Percentiles rank a stretch among this genome's conserved stretches.
These are phyloP conservation scores for Protobothrops mucrosquamatus DNA, from an alignment of 2,113 vertebrate species.

Conservation along the genomic window DNA sequence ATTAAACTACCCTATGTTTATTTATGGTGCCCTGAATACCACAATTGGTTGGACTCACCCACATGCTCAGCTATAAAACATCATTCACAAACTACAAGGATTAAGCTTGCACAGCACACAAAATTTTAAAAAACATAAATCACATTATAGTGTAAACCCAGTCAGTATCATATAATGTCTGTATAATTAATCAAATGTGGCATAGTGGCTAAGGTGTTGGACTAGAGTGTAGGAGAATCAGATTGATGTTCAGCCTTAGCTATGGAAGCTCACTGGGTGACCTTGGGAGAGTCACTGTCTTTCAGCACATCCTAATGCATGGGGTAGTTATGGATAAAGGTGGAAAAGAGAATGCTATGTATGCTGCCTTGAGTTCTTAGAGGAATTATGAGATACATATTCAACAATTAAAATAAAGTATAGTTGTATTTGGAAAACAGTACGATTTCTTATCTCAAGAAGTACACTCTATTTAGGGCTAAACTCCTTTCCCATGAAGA, in stretches of 20 bases:
- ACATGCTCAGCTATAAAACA: neutral
- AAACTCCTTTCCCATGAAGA: neutral
- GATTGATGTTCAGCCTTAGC: neutral
- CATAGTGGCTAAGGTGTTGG: neutral
- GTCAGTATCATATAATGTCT: neutral
- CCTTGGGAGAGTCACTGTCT: neutral
- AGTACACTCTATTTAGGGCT: neutral
- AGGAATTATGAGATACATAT: neutral
- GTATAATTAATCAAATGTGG: neutral
- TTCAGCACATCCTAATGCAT: neutral
- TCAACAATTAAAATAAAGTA: neutral
- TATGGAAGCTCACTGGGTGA: neutral
- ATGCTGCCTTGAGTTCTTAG: neutral
- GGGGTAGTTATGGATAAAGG: neutral
- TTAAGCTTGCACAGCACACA: neutral
- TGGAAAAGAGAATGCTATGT: neutral
- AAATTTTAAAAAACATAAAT: neutral
- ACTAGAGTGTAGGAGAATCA: neutral
- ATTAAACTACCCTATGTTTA: neutral
- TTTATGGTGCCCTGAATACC: neutral
- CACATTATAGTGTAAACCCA: neutral
- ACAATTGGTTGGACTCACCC: neutral
- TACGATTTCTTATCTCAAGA: neutral
- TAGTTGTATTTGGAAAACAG: neutral
- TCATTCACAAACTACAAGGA: neutral